These are phyloP conservation scores for Pachydiplax longipennis DNA, from an alignment of 2,888 invertebrate species.

Conservation along the genomic window DNA sequence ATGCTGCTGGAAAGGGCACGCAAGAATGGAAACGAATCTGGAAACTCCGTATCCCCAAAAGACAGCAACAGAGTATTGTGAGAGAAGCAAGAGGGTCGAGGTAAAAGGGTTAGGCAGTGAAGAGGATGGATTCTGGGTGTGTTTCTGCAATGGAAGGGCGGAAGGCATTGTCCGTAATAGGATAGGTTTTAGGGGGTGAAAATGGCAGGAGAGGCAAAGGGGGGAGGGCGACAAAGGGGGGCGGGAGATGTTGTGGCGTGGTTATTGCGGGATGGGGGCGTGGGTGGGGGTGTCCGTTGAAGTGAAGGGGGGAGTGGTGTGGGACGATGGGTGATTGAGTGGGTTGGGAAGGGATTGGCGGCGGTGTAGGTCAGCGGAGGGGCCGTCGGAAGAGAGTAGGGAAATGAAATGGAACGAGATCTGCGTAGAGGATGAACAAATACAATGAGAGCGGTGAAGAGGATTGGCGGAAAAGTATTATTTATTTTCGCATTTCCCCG, in stretches of 20 bases:
- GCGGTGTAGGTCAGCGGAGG: neutral
- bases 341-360: neutral
- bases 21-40: neutral
- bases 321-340: conserved; percentile 23
- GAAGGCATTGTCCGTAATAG: conserved; percentile 3
- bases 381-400: neutral
- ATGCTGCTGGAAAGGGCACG: neutral
- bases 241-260: neutral
- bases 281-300: neutral
- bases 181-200: conserved; percentile 13
- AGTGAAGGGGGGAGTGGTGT: neutral
- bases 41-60: neutral
- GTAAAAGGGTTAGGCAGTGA: neutral
- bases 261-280: neutral
- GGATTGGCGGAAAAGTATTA: too few species aligned
- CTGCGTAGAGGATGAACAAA: neutral
- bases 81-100: neutral
- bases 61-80: neutral
- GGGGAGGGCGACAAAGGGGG: neutral
- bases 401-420: neutral
- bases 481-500: too few species aligned
- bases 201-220: neutral
- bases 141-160: neutral
- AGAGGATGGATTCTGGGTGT: neutral
- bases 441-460: neutral